Base-by-base conservation (phyloP, 2,888 invertebrate genomes). In the Falcaria lacertinaria region DNA sequence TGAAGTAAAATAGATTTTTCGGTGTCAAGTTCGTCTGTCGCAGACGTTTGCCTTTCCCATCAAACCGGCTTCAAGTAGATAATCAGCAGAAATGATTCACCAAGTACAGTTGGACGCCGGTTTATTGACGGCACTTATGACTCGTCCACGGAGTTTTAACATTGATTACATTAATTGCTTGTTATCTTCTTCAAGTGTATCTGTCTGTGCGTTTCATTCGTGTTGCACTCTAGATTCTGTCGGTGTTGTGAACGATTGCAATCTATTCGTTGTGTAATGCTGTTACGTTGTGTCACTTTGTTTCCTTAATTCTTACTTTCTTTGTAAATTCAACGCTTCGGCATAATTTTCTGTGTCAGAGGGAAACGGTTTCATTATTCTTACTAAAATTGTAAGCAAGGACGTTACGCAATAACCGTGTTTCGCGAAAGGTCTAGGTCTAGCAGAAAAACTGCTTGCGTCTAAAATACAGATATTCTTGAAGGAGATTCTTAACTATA, bases 131-230 rank as follows among this genome's bases (percentile, higher is more conserved):
- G 54, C 65, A 66, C 68, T 74, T 65, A 59, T 45, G 52, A 57
- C 52, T 65, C 57, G 64, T 60, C 60, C 57, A 54, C 57, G 57
- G 65, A 54, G 58, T 61, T 69, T 64, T 57, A 57, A 58, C 69
- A 64, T 69, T 70, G 75, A 77, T 80, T 77, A 78, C 63, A 65
- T 64, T 59, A 71, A 76, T 75, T 73, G 59, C 64, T 11, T 68
- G 58, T 73, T 75, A 72, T 74, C 66, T 66, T 22, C 22, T 13
- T 50, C 47, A 57, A 69, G 66, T 60, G 57, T 62, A 57, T 59
- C 59, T 67, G 67, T 64, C 59, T 54, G 50, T 57, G 53, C 66
- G 57, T 60, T 69, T 64, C 52, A 56, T 60, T 62, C 55, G 45
- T 60, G 59, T 56, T 60, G 60, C 60, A 65, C 57, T 61, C 52